phyloP scores from a whole-genome alignment of 64 coral and sea anemone genomes.

The Actinia equina region DNA sequence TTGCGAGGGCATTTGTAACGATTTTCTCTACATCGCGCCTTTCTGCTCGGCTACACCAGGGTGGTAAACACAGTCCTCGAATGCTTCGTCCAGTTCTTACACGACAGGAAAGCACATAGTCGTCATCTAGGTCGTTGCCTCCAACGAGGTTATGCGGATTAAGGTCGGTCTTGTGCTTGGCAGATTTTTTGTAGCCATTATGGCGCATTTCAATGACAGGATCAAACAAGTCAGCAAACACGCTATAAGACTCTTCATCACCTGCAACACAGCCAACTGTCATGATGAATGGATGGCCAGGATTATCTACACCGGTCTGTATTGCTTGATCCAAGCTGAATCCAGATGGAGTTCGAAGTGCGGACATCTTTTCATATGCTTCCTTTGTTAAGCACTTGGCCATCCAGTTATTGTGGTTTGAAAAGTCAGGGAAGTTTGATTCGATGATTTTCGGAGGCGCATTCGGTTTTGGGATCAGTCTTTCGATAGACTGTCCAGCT shows the following conservation, averaged over 20 bases:
- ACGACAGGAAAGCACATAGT: conserved; percentile 74
- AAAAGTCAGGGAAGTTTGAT: conserved; percentile 73
- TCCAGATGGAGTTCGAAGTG: conserved; percentile 52
- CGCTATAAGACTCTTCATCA: conserved; percentile 75
- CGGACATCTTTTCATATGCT: conserved; percentile 50
- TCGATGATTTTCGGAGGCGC: neutral
- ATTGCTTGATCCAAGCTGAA: conserved; percentile 77
- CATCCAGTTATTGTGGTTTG: conserved; percentile 83
- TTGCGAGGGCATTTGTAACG: conserved; percentile 47
- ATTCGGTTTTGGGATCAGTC: conserved; percentile 15
- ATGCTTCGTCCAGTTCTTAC: conserved; percentile 90
- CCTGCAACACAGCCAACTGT: conserved; percentile 88
- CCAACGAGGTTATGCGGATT: conserved; percentile 66
- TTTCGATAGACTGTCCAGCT: conserved; percentile 61
- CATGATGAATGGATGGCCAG: conserved; percentile 88
- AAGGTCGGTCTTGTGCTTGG: conserved; percentile 81
- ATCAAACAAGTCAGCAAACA: conserved; percentile 82
- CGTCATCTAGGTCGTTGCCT: conserved; percentile 75
- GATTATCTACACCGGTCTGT: conserved; percentile 87
- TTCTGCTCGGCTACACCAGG: conserved; percentile 76
- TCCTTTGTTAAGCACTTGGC: conserved; percentile 63
- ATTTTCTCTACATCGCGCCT: conserved; percentile 72
- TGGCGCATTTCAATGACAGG: conserved; percentile 80
- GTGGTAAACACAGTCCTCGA: conserved; percentile 71
- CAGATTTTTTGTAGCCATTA: conserved; percentile 74